These are phyloP conservation scores for Rhinoraja longicauda DNA, from an alignment of 2,797 vertebrate species.

Conservation along the genomic window DNA sequence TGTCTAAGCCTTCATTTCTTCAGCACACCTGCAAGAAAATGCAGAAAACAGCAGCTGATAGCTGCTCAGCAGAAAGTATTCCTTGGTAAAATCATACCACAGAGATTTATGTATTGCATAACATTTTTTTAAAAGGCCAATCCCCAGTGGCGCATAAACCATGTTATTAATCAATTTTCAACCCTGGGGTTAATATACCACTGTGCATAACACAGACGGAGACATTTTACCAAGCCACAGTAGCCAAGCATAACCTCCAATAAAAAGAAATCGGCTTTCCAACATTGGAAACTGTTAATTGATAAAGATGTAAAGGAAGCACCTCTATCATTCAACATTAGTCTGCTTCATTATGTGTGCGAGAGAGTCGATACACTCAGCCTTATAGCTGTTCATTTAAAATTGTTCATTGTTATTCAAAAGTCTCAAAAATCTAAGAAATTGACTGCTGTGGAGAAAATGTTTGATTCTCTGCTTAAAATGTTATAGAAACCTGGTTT, in stretches of 20 bases:
- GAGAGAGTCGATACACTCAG: not conserved
- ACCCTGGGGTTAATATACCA: not conserved
- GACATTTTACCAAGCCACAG: not conserved
- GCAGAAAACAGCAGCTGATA: not conserved
- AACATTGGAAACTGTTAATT: constrained; percentile 20
- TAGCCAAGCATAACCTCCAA: constrained; percentile 8
- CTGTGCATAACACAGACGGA: not conserved
- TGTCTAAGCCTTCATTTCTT: constrained; percentile 1
- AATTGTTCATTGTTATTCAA: not conserved
- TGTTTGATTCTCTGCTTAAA: not conserved
- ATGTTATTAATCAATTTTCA: constrained; percentile 22
- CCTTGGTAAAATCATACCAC: not conserved
- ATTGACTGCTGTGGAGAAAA: not conserved
- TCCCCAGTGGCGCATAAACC: not conserved
- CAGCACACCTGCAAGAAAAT: not conserved
- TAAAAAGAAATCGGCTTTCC: constrained; percentile 16
- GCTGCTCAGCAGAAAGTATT: not conserved
- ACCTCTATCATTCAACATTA: not conserved
- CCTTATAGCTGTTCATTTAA: not conserved
- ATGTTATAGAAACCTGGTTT: not conserved
- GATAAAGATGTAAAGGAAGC: constrained; percentile 23
- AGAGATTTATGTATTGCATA: constrained; percentile 10
- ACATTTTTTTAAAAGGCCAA: not conserved
- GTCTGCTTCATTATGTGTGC: constrained; percentile 8
- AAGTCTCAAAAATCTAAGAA: not conserved